Percentiles rank a stretch among this genome's conserved stretches.
Conservation (phyloP, 1,140 invertebrate genomes). For the Anagrus nilaparvatae region DNA sequence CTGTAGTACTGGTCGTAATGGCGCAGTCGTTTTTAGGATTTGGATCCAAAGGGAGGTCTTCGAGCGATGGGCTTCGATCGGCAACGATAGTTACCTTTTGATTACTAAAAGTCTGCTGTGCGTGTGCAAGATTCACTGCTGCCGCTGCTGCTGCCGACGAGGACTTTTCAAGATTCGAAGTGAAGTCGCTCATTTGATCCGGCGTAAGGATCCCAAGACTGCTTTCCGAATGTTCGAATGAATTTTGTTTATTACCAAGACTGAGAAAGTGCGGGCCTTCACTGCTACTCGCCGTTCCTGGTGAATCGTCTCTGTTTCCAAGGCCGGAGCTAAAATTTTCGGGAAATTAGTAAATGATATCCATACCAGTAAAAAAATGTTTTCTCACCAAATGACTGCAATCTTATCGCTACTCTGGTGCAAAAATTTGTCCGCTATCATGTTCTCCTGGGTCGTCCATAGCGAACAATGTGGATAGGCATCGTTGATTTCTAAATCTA, state of each 20-base stretch:
- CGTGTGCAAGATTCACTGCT: background rate
- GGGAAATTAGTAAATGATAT: too few species aligned
- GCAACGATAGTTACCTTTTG: slow-evolving; percentile 38
- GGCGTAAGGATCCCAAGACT: slow-evolving; percentile 75
- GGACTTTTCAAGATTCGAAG: slow-evolving; percentile 47
- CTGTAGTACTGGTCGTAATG: too few species aligned
- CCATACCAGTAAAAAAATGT: too few species aligned
- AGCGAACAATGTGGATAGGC: too few species aligned
- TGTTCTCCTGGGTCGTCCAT: too few species aligned
- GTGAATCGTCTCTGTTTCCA: too few species aligned
- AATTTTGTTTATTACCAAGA: slow-evolving; percentile 63
- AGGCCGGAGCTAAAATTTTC: slow-evolving; percentile 28
- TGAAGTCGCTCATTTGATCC: slow-evolving; percentile 73
- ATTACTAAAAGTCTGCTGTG: slow-evolving; percentile 5
- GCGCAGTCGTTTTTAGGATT: slow-evolving; percentile 29
- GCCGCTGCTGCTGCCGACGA: background rate
- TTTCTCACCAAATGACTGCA: too few species aligned
- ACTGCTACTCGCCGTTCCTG: background rate
- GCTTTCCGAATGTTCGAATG: slow-evolving; percentile 66
- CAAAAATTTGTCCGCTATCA: too few species aligned
- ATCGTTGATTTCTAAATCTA: too few species aligned
- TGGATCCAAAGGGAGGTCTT: slow-evolving; percentile 69
- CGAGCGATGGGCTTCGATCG: slow-evolving; percentile 69
- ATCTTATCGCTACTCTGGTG: too few species aligned
- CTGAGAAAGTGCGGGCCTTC: slow-evolving; percentile 32